A percentile compares a stretch with the other conserved stretches of the same genome.
phyloP scores from a whole-genome alignment of 2,113 vertebrate species.

The Saccopteryx bilineata region DNA sequence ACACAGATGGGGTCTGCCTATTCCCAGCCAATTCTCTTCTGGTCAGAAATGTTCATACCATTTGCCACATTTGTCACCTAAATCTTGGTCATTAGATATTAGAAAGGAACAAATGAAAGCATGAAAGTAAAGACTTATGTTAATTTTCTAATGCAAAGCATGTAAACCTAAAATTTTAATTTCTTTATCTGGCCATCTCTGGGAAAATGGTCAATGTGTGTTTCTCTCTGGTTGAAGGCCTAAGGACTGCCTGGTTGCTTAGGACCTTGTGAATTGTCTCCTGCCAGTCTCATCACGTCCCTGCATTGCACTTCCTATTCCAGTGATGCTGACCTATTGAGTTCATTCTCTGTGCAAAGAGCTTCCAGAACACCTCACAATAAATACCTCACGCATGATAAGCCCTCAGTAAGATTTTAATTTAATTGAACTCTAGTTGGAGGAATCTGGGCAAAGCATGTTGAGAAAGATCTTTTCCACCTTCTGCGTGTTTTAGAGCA shows the following conservation, averaged over 20 bases:
- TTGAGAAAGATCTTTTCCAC: slow-evolving; percentile 10
- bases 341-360: neutral
- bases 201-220: neutral
- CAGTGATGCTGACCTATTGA: neutral
- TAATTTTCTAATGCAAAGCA: slow-evolving; percentile 25
- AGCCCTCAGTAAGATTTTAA: neutral
- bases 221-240: neutral
- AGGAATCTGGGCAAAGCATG: neutral
- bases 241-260: neutral
- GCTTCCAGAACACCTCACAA: neutral
- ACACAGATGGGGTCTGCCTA: neutral
- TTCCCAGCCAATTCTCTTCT: neutral
- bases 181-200: neutral
- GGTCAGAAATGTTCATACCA: neutral
- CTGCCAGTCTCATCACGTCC: neutral
- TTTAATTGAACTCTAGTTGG: slow-evolving; percentile 11
- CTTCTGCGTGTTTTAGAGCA: neutral
- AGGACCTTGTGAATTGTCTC: slow-evolving; percentile 29
- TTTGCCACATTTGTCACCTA: neutral
- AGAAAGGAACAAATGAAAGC: slow-evolving; percentile 27
- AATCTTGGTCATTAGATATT: slow-evolving; percentile 24
- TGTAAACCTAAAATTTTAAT: slow-evolving; percentile 38
- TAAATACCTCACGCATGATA: neutral
- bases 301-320: neutral
- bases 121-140: neutral